phyloP scores from a whole-genome alignment of 64 coral and sea anemone species.

The Cladopsammia gracilis region DNA sequence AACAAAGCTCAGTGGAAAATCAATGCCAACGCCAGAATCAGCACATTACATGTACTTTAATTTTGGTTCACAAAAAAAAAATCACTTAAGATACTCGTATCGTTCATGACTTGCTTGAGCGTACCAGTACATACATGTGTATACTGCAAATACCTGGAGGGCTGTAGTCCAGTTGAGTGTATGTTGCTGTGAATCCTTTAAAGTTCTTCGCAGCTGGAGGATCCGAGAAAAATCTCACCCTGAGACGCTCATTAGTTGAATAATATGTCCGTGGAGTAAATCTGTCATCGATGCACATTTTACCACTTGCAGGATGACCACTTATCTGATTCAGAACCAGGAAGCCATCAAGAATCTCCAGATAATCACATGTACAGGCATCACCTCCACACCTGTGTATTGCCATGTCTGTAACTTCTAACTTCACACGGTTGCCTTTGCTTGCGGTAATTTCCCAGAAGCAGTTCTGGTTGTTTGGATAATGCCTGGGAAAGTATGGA shows the following conservation, averaged over 20 bases:
- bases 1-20: too few relatives aligned
- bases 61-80: too few relatives aligned
- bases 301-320: not conserved
- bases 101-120: too few relatives aligned
- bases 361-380: not conserved
- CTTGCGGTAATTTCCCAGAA: not conserved
- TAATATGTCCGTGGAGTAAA: not conserved
- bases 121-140: too few relatives aligned
- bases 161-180: not conserved
- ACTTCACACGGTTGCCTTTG: not conserved
- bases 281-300: not conserved
- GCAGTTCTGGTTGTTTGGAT: not conserved
- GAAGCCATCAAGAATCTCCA: not conserved
- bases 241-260: not conserved
- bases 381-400: not conserved
- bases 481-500: slow-evolving; percentile 1
- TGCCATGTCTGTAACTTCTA: slow-evolving; percentile 3
- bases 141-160: not conserved
- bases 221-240: not conserved
- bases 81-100: too few relatives aligned
- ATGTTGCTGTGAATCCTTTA: slow-evolving; percentile 4
- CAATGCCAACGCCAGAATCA: too few relatives aligned
- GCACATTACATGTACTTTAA: too few relatives aligned
- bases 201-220: not conserved
- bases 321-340: too few relatives aligned